Base-by-base conservation (phyloP, 2,888 invertebrate genomes). In the Platycheirus albimanus region DNA sequence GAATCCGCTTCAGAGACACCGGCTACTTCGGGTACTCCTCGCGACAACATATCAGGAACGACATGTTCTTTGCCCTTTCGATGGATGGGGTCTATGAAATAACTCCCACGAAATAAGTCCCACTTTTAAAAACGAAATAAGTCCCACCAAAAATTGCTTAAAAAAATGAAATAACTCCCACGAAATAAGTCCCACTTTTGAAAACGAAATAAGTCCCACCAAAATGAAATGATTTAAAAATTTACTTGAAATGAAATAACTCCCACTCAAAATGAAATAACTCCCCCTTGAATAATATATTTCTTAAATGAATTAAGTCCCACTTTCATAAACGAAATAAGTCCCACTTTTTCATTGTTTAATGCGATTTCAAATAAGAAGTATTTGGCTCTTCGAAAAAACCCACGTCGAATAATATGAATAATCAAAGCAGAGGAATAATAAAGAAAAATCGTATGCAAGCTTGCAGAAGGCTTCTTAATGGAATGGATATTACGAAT, bases 381-480 rank as follows among this genome's bases (percentile, higher is more conserved):
- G 51, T 28, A 30, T 51, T 51, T 28, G 43, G 43, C 43, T 45
- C 43, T 45, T 15, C 43, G 43, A 45, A 64, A 64, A 64, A 64
- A 64, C 49, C 33, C 51, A n/a, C n/a, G n/a, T n/a, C n/a, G n/a
- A n/a, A n/a, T n/a, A n/a, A n/a, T n/a, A n/a, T n/a, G n/a, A n/a
- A n/a, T n/a, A n/a, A n/a, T n/a, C n/a, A n/a, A n/a, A n/a, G n/a
- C n/a, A n/a, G n/a, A n/a, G n/a, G n/a, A 69, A 69, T 69, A 69
- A 56, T 69, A 69, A 69, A 69, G 56, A 69, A 56, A 69, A 69
- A 69, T 56, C 56, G 69, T 69, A 69, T 69, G 69, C 56, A 56
- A 69, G 54, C 54, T 69, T 41, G 54, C 41, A 69, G n/a, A n/a
- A n/a, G n/a, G n/a, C n/a, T n/a, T n/a, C n/a, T n/a, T n/a, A n/a